A percentile compares a stretch with the other conserved stretches of the same genome.
These are phyloP conservation scores for Laticauda laticaudata DNA, from an alignment of 2,113 vertebrate species.

Conservation along the genomic window DNA sequence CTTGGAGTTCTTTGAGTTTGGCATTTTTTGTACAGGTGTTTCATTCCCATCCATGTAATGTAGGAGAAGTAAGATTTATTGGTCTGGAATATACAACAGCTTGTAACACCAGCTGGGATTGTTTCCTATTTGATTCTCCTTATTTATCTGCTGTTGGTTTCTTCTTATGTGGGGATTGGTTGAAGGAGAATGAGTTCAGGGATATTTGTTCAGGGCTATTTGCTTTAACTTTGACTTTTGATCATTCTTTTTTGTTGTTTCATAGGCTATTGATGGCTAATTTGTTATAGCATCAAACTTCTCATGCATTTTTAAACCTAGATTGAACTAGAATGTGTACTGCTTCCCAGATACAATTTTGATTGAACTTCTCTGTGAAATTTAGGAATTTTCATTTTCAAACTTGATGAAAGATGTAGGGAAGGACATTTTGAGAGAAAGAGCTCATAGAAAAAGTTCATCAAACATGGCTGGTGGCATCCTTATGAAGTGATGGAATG, in stretches of 20 bases:
- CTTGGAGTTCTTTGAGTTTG: not conserved
- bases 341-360: not conserved
- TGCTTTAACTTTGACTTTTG: not conserved
- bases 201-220: not conserved
- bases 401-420: not conserved
- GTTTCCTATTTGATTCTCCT: not conserved
- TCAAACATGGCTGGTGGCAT: too few species aligned
- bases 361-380: not conserved
- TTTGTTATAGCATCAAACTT: not conserved
- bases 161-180: not conserved
- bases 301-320: not conserved
- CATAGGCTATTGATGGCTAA: not conserved
- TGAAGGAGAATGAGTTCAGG: not conserved
- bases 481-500: too few species aligned
- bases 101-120: not conserved
- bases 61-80: not conserved
- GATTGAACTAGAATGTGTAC: not conserved
- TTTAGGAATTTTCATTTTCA: not conserved
- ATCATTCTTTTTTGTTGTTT: not conserved
- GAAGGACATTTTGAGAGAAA: fast-evolving
- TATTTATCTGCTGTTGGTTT: not conserved
- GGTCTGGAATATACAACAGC: not conserved
- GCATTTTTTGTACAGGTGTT: not conserved
- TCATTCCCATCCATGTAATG: not conserved
- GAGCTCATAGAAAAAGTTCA: not conserved